These are phyloP conservation scores for Atta cephalotes DNA, from an alignment of 1,140 invertebrate genomes.

Conservation along the genomic window DNA sequence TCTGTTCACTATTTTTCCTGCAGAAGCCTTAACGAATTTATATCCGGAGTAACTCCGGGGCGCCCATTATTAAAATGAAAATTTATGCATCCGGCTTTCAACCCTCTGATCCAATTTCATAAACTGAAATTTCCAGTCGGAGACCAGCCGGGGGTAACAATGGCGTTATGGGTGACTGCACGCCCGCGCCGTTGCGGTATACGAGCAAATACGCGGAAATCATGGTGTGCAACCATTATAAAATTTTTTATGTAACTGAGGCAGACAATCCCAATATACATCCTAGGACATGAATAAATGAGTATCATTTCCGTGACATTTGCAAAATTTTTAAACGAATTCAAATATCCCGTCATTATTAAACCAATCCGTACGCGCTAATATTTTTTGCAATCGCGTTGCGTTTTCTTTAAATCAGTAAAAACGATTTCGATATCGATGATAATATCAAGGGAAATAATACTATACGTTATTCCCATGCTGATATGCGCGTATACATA, in stretches of 20 bases:
- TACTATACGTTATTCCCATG: neutral
- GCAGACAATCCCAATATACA: neutral
- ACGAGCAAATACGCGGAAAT: slow-evolving; percentile 25
- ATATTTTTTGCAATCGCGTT: neutral
- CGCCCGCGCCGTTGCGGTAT: slow-evolving; percentile 4
- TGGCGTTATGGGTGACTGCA: slow-evolving; percentile 51
- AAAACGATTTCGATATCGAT: neutral
- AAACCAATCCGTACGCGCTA: neutral
- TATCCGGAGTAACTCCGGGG: slow-evolving; percentile 50
- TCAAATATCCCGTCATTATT: neutral
- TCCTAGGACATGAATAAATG: neutral
- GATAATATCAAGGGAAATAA: slow-evolving; percentile 3
- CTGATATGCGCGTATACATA: neutral
- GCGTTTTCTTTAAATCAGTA: neutral
- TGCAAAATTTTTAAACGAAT: neutral
- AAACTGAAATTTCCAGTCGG: slow-evolving; percentile 57
- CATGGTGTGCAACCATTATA: slow-evolving; percentile 14
- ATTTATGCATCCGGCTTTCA: slow-evolving; percentile 59
- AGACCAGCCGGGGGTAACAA: slow-evolving; percentile 26
- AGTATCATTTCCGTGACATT: neutral
- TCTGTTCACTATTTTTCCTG: neutral
- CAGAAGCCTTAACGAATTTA: slow-evolving; percentile 48
- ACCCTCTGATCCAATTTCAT: slow-evolving; percentile 61
- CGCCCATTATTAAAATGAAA: slow-evolving; percentile 59
- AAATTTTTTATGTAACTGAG: slow-evolving; percentile 22